Conservation (phyloP, 2,797 vertebrate species). For the Geotrypetes seraphini region DNA sequence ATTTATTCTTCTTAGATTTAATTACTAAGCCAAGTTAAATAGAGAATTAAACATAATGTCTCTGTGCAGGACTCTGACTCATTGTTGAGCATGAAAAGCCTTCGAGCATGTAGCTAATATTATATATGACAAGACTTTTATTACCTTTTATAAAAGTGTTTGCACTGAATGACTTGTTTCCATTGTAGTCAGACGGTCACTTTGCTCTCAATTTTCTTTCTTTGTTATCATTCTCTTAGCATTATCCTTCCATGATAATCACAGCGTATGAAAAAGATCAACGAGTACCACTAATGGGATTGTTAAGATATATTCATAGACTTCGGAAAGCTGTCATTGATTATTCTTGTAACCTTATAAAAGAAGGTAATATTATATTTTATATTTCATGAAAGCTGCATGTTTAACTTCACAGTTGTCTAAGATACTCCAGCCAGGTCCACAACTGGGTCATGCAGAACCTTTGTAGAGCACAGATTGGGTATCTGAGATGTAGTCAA, state of each 20-base stretch:
- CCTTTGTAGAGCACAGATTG: too few relatives aligned
- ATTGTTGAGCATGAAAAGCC: neutral
- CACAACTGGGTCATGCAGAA: too few relatives aligned
- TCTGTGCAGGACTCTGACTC: too few relatives aligned
- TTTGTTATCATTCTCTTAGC: slow-evolving; percentile 42
- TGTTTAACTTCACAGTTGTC: too few relatives aligned
- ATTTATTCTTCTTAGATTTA: too few relatives aligned
- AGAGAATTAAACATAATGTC: too few relatives aligned
- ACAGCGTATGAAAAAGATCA: slow-evolving; percentile 74
- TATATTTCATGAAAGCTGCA: too few relatives aligned
- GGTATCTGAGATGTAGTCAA: too few relatives aligned
- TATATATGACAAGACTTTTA: too few relatives aligned
- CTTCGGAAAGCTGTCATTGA: slow-evolving; percentile 58
- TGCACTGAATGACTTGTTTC: neutral
- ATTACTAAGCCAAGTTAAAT: too few relatives aligned
- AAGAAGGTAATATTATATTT: too few relatives aligned
- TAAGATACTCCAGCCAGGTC: too few relatives aligned
- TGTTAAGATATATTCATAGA: slow-evolving; percentile 62
- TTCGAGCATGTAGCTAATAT: neutral
- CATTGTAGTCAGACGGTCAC: neutral
- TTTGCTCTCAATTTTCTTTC: neutral
- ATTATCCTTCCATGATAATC: slow-evolving; percentile 82
- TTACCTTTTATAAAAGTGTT: neutral
- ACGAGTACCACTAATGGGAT: slow-evolving; percentile 65
- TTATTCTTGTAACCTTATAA: slow-evolving; percentile 30